Evolutionary conservation across 2,888 invertebrate genomes (phyloP), one percentile per base, ranked within the genome.

Genomic region (Dryococelus australis): DNA sequence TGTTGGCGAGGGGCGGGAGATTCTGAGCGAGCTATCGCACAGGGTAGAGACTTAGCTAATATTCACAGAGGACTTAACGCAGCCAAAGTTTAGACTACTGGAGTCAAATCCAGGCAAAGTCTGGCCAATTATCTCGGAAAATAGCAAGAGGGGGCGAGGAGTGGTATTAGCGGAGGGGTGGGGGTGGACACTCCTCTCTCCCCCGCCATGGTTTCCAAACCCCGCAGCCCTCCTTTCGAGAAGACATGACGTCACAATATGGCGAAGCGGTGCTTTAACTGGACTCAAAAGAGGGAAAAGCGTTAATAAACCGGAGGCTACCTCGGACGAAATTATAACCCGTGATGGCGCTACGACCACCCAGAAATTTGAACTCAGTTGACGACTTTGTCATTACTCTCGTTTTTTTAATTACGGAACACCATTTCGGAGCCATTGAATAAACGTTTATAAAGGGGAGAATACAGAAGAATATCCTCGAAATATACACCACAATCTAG

Each of bases 81-180:
- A 27, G 81, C 81, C 81, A 81, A 81, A 81, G 28, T 81, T 81
- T 81, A 81, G 81, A 81, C 81, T 81, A 81, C 83, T 81, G 80
- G 86, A 88, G 86, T 86, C 43, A 87, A 87, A 88, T 88, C 87
- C 86, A 86, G 86, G 65, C 84, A 84, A 86, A 88, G 85, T 85
- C 87, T 85, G 88, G 86, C 88, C 87, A 88, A 88, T 88, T 88
- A 88, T 88, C 88, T 88, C 84, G 85, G 87, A 88, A 85, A 79
- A 86, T 79, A 81, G 81, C 81, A 20, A 35, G 27, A 20, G 65
- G 65, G 65, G 65, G 65, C 5, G 10, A 24, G 16, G 65, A 65
- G 65, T 8, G 65, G 65, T 65, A 16, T 65, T 65, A 65, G 47
- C 47, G 47, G 47, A 20, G 65, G 16, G 24, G 65, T 65, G 10